These are phyloP conservation scores for Sialis fuliginosa DNA, from an alignment of 2,888 invertebrate species.

Conservation along the genomic window DNA sequence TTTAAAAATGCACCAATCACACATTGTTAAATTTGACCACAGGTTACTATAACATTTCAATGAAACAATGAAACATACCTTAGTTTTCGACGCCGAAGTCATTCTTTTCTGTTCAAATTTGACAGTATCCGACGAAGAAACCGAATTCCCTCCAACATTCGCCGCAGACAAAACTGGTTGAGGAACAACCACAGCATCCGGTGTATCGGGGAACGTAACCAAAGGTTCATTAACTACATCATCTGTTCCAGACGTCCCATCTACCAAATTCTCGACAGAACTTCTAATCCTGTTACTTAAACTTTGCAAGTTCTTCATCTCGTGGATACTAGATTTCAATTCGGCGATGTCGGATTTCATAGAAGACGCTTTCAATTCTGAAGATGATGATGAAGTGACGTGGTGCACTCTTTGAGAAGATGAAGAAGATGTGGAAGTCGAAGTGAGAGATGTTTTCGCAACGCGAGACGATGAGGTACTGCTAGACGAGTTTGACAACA, in stretches of 20 bases:
- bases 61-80: conserved; percentile 24
- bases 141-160: conserved; percentile 18
- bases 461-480: conserved; percentile 35
- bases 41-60: not conserved
- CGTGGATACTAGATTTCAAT: conserved; percentile 68
- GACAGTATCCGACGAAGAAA: conserved; percentile 38
- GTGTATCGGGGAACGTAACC: conserved; percentile 60
- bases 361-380: conserved; percentile 63
- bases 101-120: conserved; percentile 73
- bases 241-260: conserved; percentile 36
- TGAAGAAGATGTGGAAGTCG: conserved; percentile 29
- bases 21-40: not conserved
- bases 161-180: conserved; percentile 20
- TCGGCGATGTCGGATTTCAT: conserved; percentile 65
- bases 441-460: conserved; percentile 16
- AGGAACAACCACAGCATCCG: conserved; percentile 33
- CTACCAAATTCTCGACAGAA: conserved; percentile 65
- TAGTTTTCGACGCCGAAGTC: conserved; percentile 59
- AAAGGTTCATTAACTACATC: conserved; percentile 38
- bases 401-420: conserved; percentile 33
- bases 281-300: conserved; percentile 30
- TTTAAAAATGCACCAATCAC: too few relatives aligned
- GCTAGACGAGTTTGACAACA: conserved; percentile 35
- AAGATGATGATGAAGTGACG: conserved; percentile 24
- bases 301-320: conserved; percentile 54